Conservation (phyloP, 2,113 vertebrate species). For the Notarius lentiginosus region DNA sequence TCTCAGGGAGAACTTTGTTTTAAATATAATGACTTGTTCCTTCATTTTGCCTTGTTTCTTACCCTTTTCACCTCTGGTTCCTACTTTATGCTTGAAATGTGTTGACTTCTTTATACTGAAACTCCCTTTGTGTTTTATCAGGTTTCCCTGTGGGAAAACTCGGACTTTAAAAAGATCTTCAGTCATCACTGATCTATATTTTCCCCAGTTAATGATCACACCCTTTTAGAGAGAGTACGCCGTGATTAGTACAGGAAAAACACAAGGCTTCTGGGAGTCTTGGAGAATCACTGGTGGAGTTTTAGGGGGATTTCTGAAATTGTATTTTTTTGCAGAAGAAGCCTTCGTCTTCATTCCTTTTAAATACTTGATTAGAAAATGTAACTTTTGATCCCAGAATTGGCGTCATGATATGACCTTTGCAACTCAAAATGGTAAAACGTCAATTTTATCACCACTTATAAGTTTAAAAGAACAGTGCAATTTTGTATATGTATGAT, state of each 20-base stretch:
- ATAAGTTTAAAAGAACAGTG: too few species aligned
- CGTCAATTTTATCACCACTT: not conserved
- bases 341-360: not conserved
- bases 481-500: not conserved
- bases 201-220: not conserved
- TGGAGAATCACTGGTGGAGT: not conserved
- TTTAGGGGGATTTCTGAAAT: not conserved
- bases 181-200: not conserved
- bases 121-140: not conserved
- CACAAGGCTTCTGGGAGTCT: too few species aligned
- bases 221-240: not conserved
- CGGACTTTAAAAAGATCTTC: not conserved
- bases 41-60: conserved; percentile 1
- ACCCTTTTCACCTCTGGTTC: not conserved
- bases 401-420: not conserved
- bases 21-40: not conserved
- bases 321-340: not conserved
- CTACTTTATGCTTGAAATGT: not conserved
- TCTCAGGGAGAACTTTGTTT: conserved; percentile 41
- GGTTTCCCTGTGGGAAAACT: not conserved
- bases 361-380: not conserved
- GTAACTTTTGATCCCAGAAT: not conserved
- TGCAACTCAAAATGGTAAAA: not conserved
- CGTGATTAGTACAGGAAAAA: not conserved
- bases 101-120: not conserved